Conservation (phyloP, 2,888 invertebrate species). For the Dascillus cervinus region DNA sequence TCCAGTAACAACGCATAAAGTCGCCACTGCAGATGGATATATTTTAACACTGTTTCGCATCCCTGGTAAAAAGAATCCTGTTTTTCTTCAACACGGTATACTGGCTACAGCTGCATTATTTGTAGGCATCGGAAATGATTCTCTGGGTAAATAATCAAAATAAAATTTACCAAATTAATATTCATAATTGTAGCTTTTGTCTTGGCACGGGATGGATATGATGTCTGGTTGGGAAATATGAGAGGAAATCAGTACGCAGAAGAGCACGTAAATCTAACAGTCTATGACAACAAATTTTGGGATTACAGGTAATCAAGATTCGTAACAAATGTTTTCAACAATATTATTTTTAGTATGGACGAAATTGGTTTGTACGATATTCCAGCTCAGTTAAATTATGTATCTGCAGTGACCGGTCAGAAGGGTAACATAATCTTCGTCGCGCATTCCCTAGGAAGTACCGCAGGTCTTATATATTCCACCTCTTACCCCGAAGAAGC, state of each 20-base stretch:
- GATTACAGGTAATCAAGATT: constrained; percentile 29
- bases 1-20: constrained; percentile 4
- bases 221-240: constrained; percentile 50
- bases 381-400: constrained; percentile 49
- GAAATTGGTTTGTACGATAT: constrained; percentile 53
- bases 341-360: constrained; percentile 39
- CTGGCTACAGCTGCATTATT: constrained; percentile 32
- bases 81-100: constrained; percentile 35
- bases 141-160: constrained; percentile 27
- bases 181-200: constrained; percentile 28
- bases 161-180: constrained; percentile 1
- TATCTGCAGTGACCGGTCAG: constrained; percentile 39
- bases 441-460: constrained; percentile 55
- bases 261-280: constrained; percentile 30
- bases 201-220: constrained; percentile 47
- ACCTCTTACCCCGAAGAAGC: constrained; percentile 50
- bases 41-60: constrained; percentile 6
- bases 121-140: constrained; percentile 31
- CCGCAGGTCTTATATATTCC: constrained; percentile 50
- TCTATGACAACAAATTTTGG: constrained; percentile 33
- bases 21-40: constrained; percentile 5
- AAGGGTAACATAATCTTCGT: constrained; percentile 42
- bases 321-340: neutral
- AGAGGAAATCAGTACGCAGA: constrained; percentile 33
- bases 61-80: constrained; percentile 24